A percentile compares a stretch with the other conserved stretches of the same genome.
Conservation (phyloP, 2,113 vertebrate genomes). For the Dissostichus mawsoni region DNA sequence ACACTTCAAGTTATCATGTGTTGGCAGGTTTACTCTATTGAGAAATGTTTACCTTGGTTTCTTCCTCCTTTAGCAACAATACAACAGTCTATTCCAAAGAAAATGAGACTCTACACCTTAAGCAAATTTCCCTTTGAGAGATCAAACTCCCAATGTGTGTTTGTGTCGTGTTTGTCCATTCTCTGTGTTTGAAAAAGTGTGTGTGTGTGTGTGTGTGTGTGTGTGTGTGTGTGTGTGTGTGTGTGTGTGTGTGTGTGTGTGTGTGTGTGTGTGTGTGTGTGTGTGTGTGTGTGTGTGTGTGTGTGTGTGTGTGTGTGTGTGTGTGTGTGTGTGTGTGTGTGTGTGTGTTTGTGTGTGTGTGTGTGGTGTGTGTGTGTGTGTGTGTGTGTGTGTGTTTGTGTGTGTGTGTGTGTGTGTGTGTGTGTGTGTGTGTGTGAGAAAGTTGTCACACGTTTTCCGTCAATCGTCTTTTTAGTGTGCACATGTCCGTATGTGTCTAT, state of each 20-base stretch:
- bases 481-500: neutral
- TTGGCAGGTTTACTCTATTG: constrained; percentile 27
- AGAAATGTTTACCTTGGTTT: constrained; percentile 49
- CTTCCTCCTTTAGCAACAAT: constrained; percentile 39
- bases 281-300: too few relatives aligned
- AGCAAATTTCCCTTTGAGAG: constrained; percentile 47
- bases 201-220: too few relatives aligned
- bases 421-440: neutral
- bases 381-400: neutral
- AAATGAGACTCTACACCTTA: constrained; percentile 53
- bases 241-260: too few relatives aligned
- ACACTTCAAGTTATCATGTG: constrained; percentile 6
- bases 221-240: too few relatives aligned
- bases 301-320: too few relatives aligned
- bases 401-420: neutral
- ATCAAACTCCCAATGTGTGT: constrained; percentile 42
- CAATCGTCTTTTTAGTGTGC: constrained; percentile 29
- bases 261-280: too few relatives aligned
- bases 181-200: constrained; percentile 62
- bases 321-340: neutral
- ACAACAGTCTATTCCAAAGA: neutral
- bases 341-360: neutral
- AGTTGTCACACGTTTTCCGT: constrained; percentile 50
- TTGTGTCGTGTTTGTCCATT: constrained; percentile 57
- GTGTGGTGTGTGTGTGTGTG: neutral